Conservation (phyloP, 2,113 vertebrate genomes). For the Dicrurus megarhynchus region DNA sequence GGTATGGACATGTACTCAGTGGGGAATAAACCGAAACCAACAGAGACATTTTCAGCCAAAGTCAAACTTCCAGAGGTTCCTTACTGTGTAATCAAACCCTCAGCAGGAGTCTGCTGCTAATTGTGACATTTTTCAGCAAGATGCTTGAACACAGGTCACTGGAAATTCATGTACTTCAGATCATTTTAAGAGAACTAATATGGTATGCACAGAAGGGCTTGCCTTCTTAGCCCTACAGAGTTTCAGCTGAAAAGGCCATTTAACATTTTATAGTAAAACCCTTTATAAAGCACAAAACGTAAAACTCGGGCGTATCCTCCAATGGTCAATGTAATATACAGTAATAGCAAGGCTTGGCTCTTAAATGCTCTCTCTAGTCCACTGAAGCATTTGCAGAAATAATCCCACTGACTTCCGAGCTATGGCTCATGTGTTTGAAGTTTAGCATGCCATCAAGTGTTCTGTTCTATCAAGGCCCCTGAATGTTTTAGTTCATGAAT, state of each 20-base stretch:
- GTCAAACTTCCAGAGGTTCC: constrained; percentile 20
- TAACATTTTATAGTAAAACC: neutral
- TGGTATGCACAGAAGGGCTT: neutral
- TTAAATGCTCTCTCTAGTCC: neutral
- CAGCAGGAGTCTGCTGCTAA: constrained; percentile 45
- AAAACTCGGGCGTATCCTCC: neutral
- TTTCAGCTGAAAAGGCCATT: constrained; percentile 3
- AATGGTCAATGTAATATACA: neutral
- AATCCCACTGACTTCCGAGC: neutral
- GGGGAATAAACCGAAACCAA: constrained; percentile 4
- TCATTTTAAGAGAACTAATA: constrained; percentile 29
- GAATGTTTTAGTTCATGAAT: neutral
- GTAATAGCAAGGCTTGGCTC: neutral
- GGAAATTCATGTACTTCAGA: constrained; percentile 30
- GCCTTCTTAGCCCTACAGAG: neutral
- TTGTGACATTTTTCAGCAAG: constrained; percentile 36
- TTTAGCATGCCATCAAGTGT: neutral
- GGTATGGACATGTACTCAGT: neutral
- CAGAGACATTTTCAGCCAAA: constrained; percentile 28
- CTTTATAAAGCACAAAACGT: neutral
- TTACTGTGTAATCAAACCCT: constrained; percentile 22
- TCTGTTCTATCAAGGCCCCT: neutral
- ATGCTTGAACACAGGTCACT: constrained; percentile 29
- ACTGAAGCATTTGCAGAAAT: neutral
- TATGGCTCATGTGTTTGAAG: neutral